Evolutionary conservation across 2,888 invertebrate genomes (phyloP).

Genomic region (Entomobrya multifasciata): DNA sequence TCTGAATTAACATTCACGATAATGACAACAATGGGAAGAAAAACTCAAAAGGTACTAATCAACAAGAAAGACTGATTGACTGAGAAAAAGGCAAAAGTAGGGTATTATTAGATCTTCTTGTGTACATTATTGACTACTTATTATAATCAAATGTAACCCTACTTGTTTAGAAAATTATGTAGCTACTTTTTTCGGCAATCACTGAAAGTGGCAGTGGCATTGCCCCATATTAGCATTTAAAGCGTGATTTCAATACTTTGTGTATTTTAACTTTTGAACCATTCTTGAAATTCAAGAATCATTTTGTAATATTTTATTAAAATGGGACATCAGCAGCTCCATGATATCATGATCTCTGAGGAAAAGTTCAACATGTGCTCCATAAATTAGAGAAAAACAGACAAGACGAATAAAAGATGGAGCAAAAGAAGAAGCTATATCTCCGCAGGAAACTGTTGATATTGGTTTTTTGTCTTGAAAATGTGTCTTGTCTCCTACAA

Average conservation of each 20-base stretch:
- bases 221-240: no score
- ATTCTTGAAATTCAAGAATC: background rate
- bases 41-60: conserved; percentile 59
- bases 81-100: conserved; percentile 1
- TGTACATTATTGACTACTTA: conserved; percentile 13
- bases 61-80: conserved; percentile 17
- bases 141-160: background rate
- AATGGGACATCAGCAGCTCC: background rate
- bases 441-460: conserved; percentile 39
- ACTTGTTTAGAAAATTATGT: no score
- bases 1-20: conserved; percentile 42
- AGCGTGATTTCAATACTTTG: background rate
- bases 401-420: conserved; percentile 1
- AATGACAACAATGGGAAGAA: conserved; percentile 26
- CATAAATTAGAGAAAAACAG: conserved; percentile 15
- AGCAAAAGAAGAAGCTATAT: background rate
- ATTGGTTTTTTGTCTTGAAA: conserved; percentile 6
- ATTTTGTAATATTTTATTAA: conserved; percentile 31
- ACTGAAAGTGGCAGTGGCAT: no score
- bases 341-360: background rate
- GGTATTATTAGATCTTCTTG: conserved; percentile 11
- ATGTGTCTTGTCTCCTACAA: conserved; percentile 46
- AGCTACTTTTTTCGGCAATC: no score
- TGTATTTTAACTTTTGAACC: background rate
- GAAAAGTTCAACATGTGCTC: conserved; percentile 33